Evolutionary conservation across 2,113 vertebrate species (phyloP).

Genomic region (Gracilinanus agilis): DNA sequence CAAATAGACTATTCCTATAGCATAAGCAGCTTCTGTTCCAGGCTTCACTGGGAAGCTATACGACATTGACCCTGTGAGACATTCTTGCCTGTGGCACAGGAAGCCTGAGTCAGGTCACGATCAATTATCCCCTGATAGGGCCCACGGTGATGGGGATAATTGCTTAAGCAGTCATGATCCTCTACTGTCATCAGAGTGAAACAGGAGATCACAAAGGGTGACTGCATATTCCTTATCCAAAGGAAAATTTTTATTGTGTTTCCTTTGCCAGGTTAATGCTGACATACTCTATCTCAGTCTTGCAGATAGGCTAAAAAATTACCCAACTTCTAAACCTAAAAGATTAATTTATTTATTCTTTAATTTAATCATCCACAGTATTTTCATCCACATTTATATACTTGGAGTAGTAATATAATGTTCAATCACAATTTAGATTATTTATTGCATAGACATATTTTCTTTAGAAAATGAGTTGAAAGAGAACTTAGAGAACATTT

Average conservation of each 20-base stretch:
- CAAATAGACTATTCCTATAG: not conserved
- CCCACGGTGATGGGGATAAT: not conserved
- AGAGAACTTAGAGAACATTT: not conserved
- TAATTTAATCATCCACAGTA: too few species aligned
- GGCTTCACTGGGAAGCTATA: not conserved
- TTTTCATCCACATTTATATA: not conserved
- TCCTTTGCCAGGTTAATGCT: accelerated
- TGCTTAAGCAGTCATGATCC: not conserved
- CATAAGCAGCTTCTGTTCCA: not conserved
- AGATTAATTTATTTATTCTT: not conserved
- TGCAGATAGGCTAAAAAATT: accelerated
- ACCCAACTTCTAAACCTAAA: not conserved
- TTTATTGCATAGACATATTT: not conserved
- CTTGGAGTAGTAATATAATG: not conserved
- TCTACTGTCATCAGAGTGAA: not conserved
- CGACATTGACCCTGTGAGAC: not conserved
- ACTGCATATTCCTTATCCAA: not conserved
- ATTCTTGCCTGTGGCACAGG: not conserved
- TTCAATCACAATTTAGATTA: not conserved
- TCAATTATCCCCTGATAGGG: not conserved
- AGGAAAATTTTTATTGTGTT: accelerated
- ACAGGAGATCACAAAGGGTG: not conserved
- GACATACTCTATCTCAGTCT: accelerated
- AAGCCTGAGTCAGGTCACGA: not conserved
- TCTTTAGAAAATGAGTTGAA: not conserved